Base-by-base conservation (phyloP, 2,888 invertebrate genomes). In the Synergus itoensis region DNA sequence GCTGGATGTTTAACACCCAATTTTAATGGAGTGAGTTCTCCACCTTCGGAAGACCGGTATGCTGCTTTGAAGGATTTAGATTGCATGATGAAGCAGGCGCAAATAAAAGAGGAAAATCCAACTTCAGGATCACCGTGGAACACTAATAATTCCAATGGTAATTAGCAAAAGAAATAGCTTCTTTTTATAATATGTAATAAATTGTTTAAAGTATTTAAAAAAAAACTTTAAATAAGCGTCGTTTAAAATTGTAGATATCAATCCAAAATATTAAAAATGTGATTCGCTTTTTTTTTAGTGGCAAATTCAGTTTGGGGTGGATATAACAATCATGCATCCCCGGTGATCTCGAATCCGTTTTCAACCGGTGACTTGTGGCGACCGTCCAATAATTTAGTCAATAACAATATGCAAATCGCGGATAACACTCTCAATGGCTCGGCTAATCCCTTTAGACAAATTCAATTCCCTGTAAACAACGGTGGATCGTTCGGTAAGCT, bases 61-160 rank as follows among this genome's bases (percentile, higher is more conserved):
- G 98, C 99, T 85, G 98, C 99, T 76, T 94, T 99, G 81, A 98
- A 98, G 92, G 98, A 98, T 93, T 94, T 99, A 89, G 98, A 99
- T 89, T 94, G 93, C 73, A 89, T 94, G 82, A 94, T 95, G 93
- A 94, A 94, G 80, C 91, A 91, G 81, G 88, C 90, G 18, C 91
- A 91, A 78, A 83, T 92, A 18, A 91, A 91, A 79, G 91, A 92
- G 69, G 91, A 91, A 80, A 84, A 86, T 43, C 78, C 86, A 45
- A 65, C 86, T 64, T 79, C 89, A 12, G 85, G 87, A 75, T 84
- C 86, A 43, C 83, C 90, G 73, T 91, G 91, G 91, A 89, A 88
- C 81, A 79, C 89, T 67, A 88, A 86, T 81, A 87, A 86, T 75
- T 81, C 86, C n/a, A 87, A 87, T 81, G 86, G 88, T 89, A 85